Base-by-base conservation (phyloP, 1,140 invertebrate species). In the Listronotus oregonensis region DNA sequence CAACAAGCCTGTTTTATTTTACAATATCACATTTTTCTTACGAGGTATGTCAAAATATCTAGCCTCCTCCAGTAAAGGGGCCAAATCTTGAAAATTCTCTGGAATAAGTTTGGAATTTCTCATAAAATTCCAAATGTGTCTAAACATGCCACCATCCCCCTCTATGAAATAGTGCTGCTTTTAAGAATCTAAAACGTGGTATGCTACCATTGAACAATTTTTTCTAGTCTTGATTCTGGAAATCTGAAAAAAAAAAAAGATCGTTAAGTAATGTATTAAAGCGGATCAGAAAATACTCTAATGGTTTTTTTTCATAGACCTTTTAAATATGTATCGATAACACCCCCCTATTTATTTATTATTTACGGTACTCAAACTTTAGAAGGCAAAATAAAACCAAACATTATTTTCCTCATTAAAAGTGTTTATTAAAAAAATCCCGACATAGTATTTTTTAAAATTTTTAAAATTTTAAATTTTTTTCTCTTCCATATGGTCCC, bases 121-220 rank as follows among this genome's bases (percentile, higher is more conserved):
- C 86, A 98, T 89, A 80, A 95, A 98, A 82, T 98, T 98, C 21
- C 98, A 83, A 74, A 98, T 93, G 79, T 97, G 94, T 15, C 95
- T 86, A 81, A 97, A 98, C 92, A 97, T 95, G 50, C 90, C 91
- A 0, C 95, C 95, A 75, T 97, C 95, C 64, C 95, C 85, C 82
- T 98, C 96, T 70, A 98, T 97, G 83, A 98, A 98, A 80, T 98
- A 98, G 77, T 98, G 96, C 77, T 98, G 96, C 78, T 98, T 98
- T 69, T 98, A 81, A 5, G 92, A 95, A 77, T 98, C 96, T 73
- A 98, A 80, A 3, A 98, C 95, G 68, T 0, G 96, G 96, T 72
- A 97, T 96, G 68, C 87, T 90, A n/a, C 96, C 96, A 75, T 96
- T 97, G 81, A 98, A 98, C 75, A 98, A 87, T 78, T 93, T n/a